These are phyloP conservation scores for Acipenser ruthenus DNA, from an alignment of 2,797 vertebrate species.

Conservation along the genomic window DNA sequence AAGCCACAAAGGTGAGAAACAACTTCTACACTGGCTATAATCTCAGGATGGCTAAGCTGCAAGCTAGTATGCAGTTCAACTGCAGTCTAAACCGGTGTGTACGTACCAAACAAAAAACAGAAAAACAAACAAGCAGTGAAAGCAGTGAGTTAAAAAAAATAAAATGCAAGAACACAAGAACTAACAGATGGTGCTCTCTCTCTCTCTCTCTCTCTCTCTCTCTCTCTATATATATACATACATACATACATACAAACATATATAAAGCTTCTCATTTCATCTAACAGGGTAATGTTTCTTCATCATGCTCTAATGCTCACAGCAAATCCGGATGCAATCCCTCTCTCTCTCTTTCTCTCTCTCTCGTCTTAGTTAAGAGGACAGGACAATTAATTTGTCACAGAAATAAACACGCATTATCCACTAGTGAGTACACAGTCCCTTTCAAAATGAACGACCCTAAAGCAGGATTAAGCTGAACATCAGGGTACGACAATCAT, in stretches of 20 bases:
- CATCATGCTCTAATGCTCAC: neutral
- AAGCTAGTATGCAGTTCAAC: no score
- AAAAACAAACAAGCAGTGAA: no score
- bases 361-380: neutral
- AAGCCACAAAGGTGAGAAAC: no score
- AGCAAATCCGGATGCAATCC: conserved; percentile 3
- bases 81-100: no score
- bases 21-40: no score
- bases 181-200: neutral
- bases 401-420: conserved; percentile 8
- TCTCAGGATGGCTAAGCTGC: no score
- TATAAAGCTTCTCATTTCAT: conserved; percentile 9
- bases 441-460: conserved; percentile 6
- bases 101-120: no score
- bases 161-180: no score
- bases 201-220: conserved; percentile 7
- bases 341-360: no score
- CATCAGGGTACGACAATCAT: neutral
- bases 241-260: neutral
- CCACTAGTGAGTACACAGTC: conserved; percentile 6
- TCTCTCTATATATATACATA: no score
- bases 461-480: conserved; percentile 9
- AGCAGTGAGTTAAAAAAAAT: no score
- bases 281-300: conserved; percentile 9
- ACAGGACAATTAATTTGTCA: neutral